phyloP scores from a whole-genome alignment of 1,140 invertebrate species.

The Lamellibrachia luymesi region DNA sequence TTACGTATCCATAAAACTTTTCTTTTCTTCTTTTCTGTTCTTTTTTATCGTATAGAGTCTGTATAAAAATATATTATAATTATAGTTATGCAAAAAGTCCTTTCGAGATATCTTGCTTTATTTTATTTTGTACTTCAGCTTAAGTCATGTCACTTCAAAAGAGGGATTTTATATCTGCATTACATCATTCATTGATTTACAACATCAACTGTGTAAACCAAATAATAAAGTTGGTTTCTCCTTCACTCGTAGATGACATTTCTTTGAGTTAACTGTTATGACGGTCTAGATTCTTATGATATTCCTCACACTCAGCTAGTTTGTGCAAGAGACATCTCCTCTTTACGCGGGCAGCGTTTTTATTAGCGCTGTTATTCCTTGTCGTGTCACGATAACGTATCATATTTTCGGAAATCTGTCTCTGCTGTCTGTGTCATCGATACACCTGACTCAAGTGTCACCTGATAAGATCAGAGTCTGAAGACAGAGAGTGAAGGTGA shows the following conservation, averaged over 20 bases:
- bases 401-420: background rate
- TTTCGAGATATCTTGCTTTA: background rate
- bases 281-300: background rate
- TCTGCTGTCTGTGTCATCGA: background rate
- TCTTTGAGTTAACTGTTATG: background rate
- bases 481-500: background rate
- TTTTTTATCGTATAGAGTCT: background rate
- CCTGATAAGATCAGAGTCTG: background rate
- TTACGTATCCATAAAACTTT: too few relatives aligned
- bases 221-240: background rate
- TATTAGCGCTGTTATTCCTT: background rate
- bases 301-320: background rate
- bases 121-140: background rate
- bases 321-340: background rate
- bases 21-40: background rate
- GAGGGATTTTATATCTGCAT: background rate
- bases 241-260: background rate
- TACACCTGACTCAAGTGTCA: background rate
- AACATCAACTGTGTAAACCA: background rate
- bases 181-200: background rate
- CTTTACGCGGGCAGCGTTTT: background rate
- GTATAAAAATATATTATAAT: background rate
- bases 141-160: background rate
- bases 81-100: background rate
- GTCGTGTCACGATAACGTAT: background rate